A percentile compares a stretch with the other conserved stretches of the same genome.
Evolutionary conservation across 1,140 invertebrate genomes (phyloP).

Genomic region (Cyclargus thomasi): DNA sequence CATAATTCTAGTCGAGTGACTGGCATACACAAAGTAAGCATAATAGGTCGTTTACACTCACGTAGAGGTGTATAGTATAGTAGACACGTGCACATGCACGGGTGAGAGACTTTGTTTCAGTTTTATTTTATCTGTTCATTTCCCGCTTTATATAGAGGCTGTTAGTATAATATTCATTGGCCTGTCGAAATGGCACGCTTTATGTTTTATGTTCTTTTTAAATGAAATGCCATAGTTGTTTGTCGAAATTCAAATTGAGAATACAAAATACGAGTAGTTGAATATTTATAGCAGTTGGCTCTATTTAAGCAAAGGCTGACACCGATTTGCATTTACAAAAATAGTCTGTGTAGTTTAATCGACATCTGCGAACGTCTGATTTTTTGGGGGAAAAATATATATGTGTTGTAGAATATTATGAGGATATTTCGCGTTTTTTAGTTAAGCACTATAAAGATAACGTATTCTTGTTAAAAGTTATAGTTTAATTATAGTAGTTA

Average conservation of each 20-base stretch:
- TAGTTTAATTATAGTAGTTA: no score
- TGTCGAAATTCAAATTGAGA: background rate
- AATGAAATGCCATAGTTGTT: background rate
- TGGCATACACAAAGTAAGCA: no score
- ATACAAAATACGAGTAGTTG: background rate
- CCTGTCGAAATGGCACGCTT: background rate
- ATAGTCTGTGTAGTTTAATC: background rate
- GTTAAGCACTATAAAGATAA: no score
- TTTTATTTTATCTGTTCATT: slow-evolving; percentile 4
- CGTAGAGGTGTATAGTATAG: background rate
- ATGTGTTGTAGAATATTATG: no score
- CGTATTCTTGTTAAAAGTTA: no score
- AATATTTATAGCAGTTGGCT: background rate
- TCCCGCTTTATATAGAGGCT: background rate
- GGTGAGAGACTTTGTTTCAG: background rate
- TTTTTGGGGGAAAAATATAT: background rate
- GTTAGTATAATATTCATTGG: slow-evolving; percentile 3
- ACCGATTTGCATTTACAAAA: background rate
- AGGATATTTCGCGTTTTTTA: no score
- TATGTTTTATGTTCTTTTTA: background rate
- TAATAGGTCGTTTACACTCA: background rate
- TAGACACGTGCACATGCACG: background rate
- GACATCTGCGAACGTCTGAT: background rate
- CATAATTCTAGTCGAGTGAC: no score
- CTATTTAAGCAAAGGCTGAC: background rate